A percentile compares a stretch with the other conserved stretches of the same genome.
These are phyloP conservation scores for Clusia tigrina DNA, from an alignment of 2,888 invertebrate genomes.

Conservation along the genomic window DNA sequence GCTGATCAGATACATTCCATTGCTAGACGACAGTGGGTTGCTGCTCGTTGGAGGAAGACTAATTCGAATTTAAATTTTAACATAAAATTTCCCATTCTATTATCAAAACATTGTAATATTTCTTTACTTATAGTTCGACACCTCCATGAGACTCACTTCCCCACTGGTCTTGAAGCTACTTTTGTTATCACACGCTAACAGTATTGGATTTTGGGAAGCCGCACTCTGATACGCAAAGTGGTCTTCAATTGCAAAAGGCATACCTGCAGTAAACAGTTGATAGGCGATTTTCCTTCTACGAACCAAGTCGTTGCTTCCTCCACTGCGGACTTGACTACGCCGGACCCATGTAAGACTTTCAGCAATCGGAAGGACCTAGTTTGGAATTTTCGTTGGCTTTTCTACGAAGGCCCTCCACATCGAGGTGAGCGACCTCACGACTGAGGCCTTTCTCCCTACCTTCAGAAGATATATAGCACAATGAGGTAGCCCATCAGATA, in stretches of 20 bases:
- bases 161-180: no score
- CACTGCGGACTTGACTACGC: conserved; percentile 26
- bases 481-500: conserved; percentile 6
- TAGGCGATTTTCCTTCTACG: conserved; percentile 26
- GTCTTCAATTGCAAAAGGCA: no score
- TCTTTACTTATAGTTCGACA: conserved; percentile 21
- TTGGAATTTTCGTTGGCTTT: conserved; percentile 30
- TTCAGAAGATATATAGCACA: conserved; percentile 8
- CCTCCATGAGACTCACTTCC: no score
- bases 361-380: conserved; percentile 1
- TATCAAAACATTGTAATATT: conserved; percentile 13
- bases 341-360: conserved; percentile 19
- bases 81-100: conserved; percentile 24
- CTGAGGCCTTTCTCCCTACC: conserved; percentile 17
- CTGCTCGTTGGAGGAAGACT: neutral
- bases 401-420: conserved; percentile 25
- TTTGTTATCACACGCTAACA: no score
- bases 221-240: no score
- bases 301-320: conserved; percentile 15
- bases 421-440: conserved; percentile 12
- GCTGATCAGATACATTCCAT: neutral
- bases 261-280: conserved; percentile 18
- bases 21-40: no score
- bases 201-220: no score
- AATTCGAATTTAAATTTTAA: conserved; percentile 5